These are phyloP conservation scores for Cantharis nigra DNA, from an alignment of 2,888 invertebrate genomes.

Conservation along the genomic window DNA sequence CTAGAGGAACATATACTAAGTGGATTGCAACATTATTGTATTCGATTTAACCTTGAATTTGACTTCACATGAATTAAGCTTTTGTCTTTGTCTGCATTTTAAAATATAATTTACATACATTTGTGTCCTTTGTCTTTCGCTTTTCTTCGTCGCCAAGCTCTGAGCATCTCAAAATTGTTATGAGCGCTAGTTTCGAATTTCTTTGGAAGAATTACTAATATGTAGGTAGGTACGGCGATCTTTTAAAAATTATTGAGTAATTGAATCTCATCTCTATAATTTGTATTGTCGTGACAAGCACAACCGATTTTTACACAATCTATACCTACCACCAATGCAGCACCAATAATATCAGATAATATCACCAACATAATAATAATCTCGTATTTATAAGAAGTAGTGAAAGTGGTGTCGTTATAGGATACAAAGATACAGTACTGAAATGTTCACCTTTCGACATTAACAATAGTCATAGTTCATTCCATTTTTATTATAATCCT, in stretches of 20 bases:
- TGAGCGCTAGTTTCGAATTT: not conserved
- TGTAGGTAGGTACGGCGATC: not conserved
- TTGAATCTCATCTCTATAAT: slow-evolving; percentile 16
- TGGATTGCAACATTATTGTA: not conserved
- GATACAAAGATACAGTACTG: slow-evolving; percentile 9
- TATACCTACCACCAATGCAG: not conserved
- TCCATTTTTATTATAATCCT: not conserved
- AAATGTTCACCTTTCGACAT: slow-evolving; percentile 29
- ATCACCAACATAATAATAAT: not conserved
- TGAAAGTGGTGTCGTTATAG: slow-evolving; percentile 21
- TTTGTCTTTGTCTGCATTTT: not conserved
- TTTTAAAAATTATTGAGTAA: slow-evolving; percentile 7
- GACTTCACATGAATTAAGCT: not conserved
- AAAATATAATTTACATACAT: not conserved
- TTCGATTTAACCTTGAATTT: not conserved
- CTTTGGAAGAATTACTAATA: not conserved
- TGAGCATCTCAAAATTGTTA: not conserved
- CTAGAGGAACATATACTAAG: not conserved
- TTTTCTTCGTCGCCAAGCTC: not conserved
- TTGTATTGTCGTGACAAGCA: slow-evolving; percentile 19
- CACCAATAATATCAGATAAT: slow-evolving; percentile 9
- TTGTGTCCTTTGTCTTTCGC: not conserved
- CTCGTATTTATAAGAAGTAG: not conserved
- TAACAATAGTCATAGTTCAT: not conserved
- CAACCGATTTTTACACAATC: slow-evolving; percentile 24